phyloP scores from a whole-genome alignment of 1,140 invertebrate genomes.

The Galleria mellonella region DNA sequence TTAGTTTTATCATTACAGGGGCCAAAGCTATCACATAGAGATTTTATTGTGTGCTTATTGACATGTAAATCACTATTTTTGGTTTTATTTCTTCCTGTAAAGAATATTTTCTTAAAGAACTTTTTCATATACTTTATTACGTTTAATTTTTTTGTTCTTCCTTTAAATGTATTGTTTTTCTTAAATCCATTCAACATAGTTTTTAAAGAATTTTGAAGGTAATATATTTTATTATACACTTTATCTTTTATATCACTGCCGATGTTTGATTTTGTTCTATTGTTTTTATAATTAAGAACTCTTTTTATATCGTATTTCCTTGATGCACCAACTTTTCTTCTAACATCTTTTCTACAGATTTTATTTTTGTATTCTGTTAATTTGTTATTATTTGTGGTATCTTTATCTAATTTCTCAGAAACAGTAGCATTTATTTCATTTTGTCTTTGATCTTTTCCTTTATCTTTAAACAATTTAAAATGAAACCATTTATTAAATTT shows the following conservation, averaged over 20 bases:
- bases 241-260: not conserved
- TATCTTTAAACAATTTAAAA: not conserved
- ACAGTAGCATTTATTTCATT: constrained; percentile 5
- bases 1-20: constrained; percentile 23
- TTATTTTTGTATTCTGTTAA: not conserved
- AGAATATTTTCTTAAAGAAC: constrained; percentile 29
- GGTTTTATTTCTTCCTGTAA: constrained; percentile 12
- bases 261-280: not conserved
- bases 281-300: not conserved
- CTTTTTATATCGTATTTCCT: not conserved
- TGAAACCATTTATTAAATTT: constrained; percentile 2
- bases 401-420: not conserved
- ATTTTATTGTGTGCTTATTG: constrained; percentile 21
- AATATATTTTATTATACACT: constrained; percentile 3
- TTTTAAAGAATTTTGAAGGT: constrained; percentile 19
- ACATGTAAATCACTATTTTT: constrained; percentile 2
- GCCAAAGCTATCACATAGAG: constrained; percentile 35
- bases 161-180: constrained; percentile 8
- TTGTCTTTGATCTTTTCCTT: constrained; percentile 1
- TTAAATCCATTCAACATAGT: constrained; percentile 13
- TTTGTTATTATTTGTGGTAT: constrained; percentile 5
- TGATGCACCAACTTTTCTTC: constrained; percentile 13
- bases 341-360: constrained; percentile 4
- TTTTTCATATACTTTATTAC: constrained; percentile 29
- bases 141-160: constrained; percentile 13